Evolutionary conservation across 2,113 vertebrate genomes (phyloP), one percentile per base, ranked within the genome.

Genomic region (Mus pahari): DNA sequence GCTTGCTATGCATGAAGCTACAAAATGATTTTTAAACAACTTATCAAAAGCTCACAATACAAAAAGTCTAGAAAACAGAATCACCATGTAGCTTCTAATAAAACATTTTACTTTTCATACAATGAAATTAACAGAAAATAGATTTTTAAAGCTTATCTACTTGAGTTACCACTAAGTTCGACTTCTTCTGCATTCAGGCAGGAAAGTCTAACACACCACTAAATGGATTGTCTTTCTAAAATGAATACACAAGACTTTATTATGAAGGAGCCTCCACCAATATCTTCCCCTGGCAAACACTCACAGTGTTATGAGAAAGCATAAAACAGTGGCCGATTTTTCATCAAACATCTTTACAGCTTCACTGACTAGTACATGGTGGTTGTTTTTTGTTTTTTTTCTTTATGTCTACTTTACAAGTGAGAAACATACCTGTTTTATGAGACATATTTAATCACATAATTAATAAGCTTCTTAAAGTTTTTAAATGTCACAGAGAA

Each of bases 381-480:
- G 60, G 9, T 64, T 64, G 62, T 12, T 9, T 2, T 31, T 16
- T 55, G 78, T 83, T 68, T 89, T 62, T 39, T 89, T 83, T 68
- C 86, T 62, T 39, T 89, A 95, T 91, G 53, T 95, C 92, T 71
- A 71, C 81, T 97, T 97, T 96, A 95, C 96, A 98, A 98, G 96
- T 48, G 96, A 97, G 97, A 97, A 97, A 98, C 96, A 94, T 98
- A 98, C 98, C 98, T 99, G 98, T 97, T 99, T 97, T 97, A n/a
- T 97, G 95, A 97, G 97, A 95, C 94, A 92, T 74, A 93, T 96
- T 98, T 96, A 98, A 97, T 96, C 28, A 13, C 94, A 98, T 78
- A 33, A 98, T 98, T 97, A 98, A 94, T 96, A 98, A 99, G 98
- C 98, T 99, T 98, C 96, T 98, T 97, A 94, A 97, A 96, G 90